Conservation (phyloP, 2,888 invertebrate species). For the Nowickia ferox region DNA sequence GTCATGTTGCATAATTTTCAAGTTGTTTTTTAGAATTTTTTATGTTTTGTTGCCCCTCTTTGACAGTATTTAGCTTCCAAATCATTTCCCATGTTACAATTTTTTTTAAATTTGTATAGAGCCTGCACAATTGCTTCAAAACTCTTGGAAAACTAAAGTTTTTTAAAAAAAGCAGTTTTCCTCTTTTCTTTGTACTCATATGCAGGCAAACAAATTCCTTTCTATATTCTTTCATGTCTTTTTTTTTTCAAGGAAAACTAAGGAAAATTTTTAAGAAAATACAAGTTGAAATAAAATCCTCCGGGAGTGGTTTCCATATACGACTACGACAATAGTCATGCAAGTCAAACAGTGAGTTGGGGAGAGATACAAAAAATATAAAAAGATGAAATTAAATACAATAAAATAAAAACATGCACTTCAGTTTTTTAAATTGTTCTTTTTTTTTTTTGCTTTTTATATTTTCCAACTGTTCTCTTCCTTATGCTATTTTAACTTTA, state of each 20-base stretch:
- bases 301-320: slow-evolving; percentile 66
- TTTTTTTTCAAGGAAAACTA: slow-evolving; percentile 30
- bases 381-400: slow-evolving; percentile 30
- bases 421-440: slow-evolving; percentile 44
- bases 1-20: slow-evolving; percentile 52
- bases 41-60: not conserved
- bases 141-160: slow-evolving; percentile 58
- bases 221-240: not conserved
- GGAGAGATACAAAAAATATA: not conserved
- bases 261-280: slow-evolving; percentile 9
- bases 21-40: slow-evolving; percentile 40
- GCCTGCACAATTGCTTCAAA: slow-evolving; percentile 38
- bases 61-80: slow-evolving; percentile 63
- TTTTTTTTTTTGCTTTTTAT: not conserved
- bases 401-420: slow-evolving; percentile 57
- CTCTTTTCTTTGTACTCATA: slow-evolving; percentile 12
- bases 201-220: slow-evolving; percentile 44
- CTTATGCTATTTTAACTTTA: slow-evolving; percentile 34
- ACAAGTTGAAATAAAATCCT: slow-evolving; percentile 50
- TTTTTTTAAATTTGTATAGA: slow-evolving; percentile 27
- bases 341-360: slow-evolving; percentile 29
- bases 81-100: slow-evolving; percentile 64
- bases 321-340: slow-evolving; percentile 18
- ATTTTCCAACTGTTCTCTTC: slow-evolving; percentile 29
- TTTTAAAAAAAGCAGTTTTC: not conserved